Evolutionary conservation across 2,888 invertebrate species (phyloP).

Genomic region (Parnassius apollo): DNA sequence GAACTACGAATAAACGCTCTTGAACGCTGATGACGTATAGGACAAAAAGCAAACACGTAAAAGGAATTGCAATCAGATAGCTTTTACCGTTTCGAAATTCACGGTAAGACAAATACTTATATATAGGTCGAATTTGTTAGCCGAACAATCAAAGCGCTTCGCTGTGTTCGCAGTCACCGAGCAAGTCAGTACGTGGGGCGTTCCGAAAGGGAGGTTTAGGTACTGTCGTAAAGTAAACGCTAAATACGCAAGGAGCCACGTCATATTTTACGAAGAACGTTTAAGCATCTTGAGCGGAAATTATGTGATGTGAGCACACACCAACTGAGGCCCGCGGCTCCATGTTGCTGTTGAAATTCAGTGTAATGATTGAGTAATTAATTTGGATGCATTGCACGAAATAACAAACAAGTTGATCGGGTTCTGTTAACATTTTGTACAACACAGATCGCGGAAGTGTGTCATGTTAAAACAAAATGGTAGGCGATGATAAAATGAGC

Average conservation of each 20-base stretch:
- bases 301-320: constrained; percentile 37
- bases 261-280: constrained; percentile 46
- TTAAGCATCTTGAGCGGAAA: constrained; percentile 45
- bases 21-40: neutral
- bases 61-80: neutral
- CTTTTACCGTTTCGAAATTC: constrained; percentile 6
- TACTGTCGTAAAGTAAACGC: constrained; percentile 50
- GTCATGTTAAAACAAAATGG: neutral
- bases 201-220: constrained; percentile 58
- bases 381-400: constrained; percentile 13
- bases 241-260: constrained; percentile 46
- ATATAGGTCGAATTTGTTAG: constrained; percentile 18
- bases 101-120: neutral
- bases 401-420: neutral
- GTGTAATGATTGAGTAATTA: constrained; percentile 29
- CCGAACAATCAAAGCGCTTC: constrained; percentile 22
- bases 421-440: neutral
- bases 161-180: constrained; percentile 15
- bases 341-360: constrained; percentile 37
- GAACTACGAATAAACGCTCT: too few relatives aligned
- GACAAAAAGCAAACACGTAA: neutral
- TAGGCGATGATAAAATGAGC: neutral
- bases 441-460: neutral
- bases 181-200: constrained; percentile 17
- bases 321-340: constrained; percentile 31